Conservation (phyloP, 2,113 vertebrate genomes). For the Picathartes gymnocephalus region DNA sequence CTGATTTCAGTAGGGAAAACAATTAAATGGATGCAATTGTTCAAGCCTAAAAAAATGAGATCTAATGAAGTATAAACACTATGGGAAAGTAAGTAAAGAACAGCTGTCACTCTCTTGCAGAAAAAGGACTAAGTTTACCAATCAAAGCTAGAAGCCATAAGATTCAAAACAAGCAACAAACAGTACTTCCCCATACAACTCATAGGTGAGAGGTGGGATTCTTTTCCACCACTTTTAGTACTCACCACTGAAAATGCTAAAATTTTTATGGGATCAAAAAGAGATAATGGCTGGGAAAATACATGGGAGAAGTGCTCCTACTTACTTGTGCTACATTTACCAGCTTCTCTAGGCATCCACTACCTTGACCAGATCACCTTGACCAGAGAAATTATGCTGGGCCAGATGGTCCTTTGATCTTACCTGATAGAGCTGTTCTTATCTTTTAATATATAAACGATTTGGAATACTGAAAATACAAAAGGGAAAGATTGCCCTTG, state of each 20-base stretch:
- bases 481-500: neutral
- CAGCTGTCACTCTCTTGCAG: neutral
- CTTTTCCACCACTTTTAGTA: neutral
- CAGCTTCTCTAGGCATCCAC: neutral
- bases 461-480: neutral
- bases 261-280: neutral
- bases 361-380: neutral
- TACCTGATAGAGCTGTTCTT: neutral
- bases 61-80: neutral
- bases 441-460: neutral
- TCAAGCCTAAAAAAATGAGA: neutral
- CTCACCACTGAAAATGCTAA: neutral
- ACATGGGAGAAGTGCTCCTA: neutral
- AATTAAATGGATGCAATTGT: neutral
- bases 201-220: rapidly evolving
- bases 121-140: neutral
- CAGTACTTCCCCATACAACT: neutral
- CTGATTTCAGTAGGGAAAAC: neutral
- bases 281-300: neutral
- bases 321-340: neutral
- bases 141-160: neutral
- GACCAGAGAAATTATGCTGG: neutral
- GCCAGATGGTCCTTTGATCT: neutral
- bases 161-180: neutral
- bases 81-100: neutral